Evolutionary conservation across 2,797 vertebrate species (phyloP), one percentile per base, ranked within the genome.

Genomic region (Typhlichthys subterraneus): DNA sequence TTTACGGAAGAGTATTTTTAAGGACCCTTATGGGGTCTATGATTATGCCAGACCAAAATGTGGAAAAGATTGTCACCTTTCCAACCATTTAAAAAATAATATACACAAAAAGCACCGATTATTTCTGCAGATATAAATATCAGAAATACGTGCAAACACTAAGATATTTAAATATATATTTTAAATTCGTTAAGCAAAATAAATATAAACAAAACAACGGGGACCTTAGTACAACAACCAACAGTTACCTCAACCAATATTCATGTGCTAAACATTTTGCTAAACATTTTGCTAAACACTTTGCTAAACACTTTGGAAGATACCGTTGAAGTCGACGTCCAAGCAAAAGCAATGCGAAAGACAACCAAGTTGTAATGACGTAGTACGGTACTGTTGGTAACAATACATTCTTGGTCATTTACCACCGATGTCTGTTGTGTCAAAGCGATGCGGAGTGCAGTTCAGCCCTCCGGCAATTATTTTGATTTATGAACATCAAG

Each of bases 391-490:
- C 33, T 56, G 5, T n/a, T 15, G 23, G 42, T 45, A 5, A 5
- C 17, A 29, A 53, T 12, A 4, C 11, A 12, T 3, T 2, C 12
- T 5, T 12, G 51, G 12, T 12, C 12, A n/a, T 14, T n/a, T 5
- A 15, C 23, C 23, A 29, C 6, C 10, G 74, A 46, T 96, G 95
- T 71, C 80, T 45, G 92, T 89, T 17, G 42, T 69, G 8, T 95
- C 96, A 0, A 94, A 92, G 81, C 95, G 93, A 12, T 99, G 97
- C 0, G 97, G 97, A 1, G 54, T 99, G 55, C 87, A 89, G 69
- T 97, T 98, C 64, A 90, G 76, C 14, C 96, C 97, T 19, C 96
- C 95, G 0, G 90, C 97, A 10, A 88, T 99, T 55, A 63, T 99
- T 63, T 73, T 99, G 61, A 85, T 98, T 68, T 99, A 99, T 60